Base-by-base conservation (phyloP, 2,888 invertebrate genomes). In the Agrilus biguttatus region DNA sequence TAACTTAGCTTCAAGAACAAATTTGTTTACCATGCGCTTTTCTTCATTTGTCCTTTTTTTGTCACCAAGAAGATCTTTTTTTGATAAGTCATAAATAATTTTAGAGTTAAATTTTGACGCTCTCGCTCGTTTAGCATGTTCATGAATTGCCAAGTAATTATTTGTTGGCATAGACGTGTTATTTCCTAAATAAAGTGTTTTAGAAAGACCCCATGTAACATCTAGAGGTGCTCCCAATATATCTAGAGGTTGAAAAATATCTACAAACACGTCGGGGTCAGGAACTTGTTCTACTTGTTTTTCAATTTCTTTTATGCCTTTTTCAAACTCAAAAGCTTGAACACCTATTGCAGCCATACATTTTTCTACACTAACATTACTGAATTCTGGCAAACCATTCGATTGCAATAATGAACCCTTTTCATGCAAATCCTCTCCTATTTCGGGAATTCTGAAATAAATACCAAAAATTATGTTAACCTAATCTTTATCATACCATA, bases 161-260 rank as follows among this genome's bases (percentile, higher is more conserved):
- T 81, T 80, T 5, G 82, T 80, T 0, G 88, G 85, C 78, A 90
- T 86, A 10, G 83, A 60, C 1, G 80, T 78, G 55, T 80, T 81
- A 56, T 86, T 84, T 5, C 86, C 83, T 40, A 86, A 67, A 58
- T 85, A 89, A 10, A 93, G 63, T 4, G 85, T 79, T 64, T 90
- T 91, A 0, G 89, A 81, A 53, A 90, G 73, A 8, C 88, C 87
- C 88, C 89, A 91, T 4, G 87, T 87, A 39, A 80, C 75, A 58
- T 88, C 85, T 39, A 95, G 64, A 8, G 84, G 80, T 1, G 75
- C 72, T 32, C 80, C 78, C 2, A 80, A 61, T 52, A 75, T 74
- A 59, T 95, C 91, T 21, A 92, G 58, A 1, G 85, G 83, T 49
- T 77, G 70, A 47, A 91, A 73, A 39, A 86, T 68, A 55, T 80